Conservation (phyloP, 92 coral and sea anemone species). For the Micromussa lordhowensis region DNA sequence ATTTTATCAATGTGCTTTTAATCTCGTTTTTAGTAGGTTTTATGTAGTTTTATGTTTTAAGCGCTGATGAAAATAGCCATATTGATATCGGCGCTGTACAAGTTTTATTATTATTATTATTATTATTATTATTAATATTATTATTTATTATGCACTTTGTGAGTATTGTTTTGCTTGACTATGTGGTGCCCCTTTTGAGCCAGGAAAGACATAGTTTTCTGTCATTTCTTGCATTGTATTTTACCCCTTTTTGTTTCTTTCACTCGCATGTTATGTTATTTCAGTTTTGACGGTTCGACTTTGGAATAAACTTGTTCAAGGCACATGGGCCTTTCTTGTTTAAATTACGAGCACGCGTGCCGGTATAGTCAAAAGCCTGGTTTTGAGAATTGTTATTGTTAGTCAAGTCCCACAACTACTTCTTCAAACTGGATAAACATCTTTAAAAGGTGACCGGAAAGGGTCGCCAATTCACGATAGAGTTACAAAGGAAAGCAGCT, state of each 20-base stretch:
- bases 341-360: not conserved
- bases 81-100: too few species aligned
- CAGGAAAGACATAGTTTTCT: conserved; percentile 1
- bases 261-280: not conserved
- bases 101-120: too few species aligned
- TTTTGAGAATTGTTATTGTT: conserved; percentile 2
- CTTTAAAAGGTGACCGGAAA: conserved; percentile 35
- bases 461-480: conserved; percentile 22
- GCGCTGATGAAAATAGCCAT: too few species aligned
- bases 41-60: too few species aligned
- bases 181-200: not conserved
- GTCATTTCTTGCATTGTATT: not conserved
- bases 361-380: conserved; percentile 23
- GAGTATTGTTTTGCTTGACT: not conserved
- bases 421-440: not conserved
- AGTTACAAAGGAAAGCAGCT: too few species aligned
- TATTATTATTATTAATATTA: too few species aligned
- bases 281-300: not conserved
- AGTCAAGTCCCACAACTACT: not conserved
- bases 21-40: too few species aligned
- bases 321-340: not conserved
- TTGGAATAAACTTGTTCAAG: not conserved
- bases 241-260: not conserved
- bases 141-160: too few species aligned
- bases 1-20: too few species aligned